Percentiles rank a stretch among this genome's conserved stretches.
Evolutionary conservation across 2,113 vertebrate genomes (phyloP).

Genomic region (Mesitornis unicolor): DNA sequence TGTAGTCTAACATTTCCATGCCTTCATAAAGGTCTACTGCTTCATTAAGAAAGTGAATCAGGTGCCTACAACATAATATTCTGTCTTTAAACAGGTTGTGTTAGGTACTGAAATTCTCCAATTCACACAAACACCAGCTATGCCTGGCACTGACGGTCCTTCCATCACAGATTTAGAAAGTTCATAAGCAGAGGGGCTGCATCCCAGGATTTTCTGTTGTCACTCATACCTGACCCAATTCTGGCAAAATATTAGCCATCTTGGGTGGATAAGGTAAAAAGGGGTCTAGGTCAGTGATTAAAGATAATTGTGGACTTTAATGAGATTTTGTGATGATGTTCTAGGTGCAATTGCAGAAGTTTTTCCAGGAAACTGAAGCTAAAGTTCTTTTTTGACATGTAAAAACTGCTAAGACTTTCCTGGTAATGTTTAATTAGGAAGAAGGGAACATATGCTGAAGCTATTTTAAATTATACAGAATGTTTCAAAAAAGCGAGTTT

Average conservation of each 20-base stretch:
- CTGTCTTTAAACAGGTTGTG: not conserved
- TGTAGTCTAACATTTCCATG: not conserved
- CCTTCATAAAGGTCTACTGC: not conserved
- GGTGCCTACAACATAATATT: not conserved
- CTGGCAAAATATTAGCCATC: not conserved
- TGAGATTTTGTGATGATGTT: not conserved
- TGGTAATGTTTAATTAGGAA: not conserved
- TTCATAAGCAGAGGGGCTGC: not conserved
- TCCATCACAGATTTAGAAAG: not conserved
- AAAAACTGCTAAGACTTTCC: not conserved
- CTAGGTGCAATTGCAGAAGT: not conserved
- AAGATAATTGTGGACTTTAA: not conserved
- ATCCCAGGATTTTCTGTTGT: not conserved
- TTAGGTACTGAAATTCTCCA: not conserved
- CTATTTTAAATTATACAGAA: slow-evolving; percentile 14
- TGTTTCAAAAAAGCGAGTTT: not conserved
- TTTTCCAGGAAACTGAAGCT: slow-evolving; percentile 14
- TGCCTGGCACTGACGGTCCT: not conserved
- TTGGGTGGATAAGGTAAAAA: not conserved
- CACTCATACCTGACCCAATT: not conserved
- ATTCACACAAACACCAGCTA: not conserved
- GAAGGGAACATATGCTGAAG: slow-evolving; percentile 8
- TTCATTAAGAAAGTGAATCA: not conserved
- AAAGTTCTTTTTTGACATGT: not conserved
- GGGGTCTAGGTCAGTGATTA: not conserved